Base-by-base conservation (phyloP, 2,797 vertebrate species). In the Xerus rutilus region DNA sequence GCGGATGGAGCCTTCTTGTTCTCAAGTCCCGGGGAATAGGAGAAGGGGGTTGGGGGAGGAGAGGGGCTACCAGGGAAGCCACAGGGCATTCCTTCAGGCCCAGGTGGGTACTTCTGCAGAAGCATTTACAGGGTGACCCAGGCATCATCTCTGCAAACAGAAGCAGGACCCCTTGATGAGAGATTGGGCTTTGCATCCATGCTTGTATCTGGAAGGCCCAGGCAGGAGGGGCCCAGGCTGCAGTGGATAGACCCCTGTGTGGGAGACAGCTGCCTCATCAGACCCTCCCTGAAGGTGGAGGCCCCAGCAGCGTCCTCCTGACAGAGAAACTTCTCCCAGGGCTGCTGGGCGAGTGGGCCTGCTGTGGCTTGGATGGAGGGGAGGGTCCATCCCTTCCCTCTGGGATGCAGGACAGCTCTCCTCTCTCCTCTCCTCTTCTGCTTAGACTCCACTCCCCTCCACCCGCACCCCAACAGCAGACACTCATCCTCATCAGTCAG, bases 361-460 rank as follows among this genome's bases (percentile, higher is more conserved):
- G n/a, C 59, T 32, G 2, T 8, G 59, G 30, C 69, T 11, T 3
- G 43, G 72, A 79, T 0, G 0, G 8, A 65, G 59, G 70, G 0
- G 0, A 3, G 62, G 54, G 70, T 0, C 2, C 17, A 0, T 3
- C 21, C 17, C 12, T 9, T 69, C 13, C 14, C 21, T 17, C 43
- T 28, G 65, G 52, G 65, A 45, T 23, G 25, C 81, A 64, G 43
- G 32, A 49, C 2, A 1, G 0, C 17, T 20, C 28, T 17, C 49
- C 11, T 1, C 17, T 13, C 86, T 43, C 70, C n/a, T n/a, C 32
- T 17, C 21, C 30, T 49, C 23, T 30, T 39, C 39, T 67, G 8
- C 65, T 28, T 67, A 74, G 82, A 39, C 1, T 21, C 23, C 2
- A 13, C 67, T 35, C 1, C 1, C 7, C 1, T 4, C 17, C 30